Evolutionary conservation across 2,888 invertebrate genomes (phyloP).

Genomic region (Polydrusus cervinus): DNA sequence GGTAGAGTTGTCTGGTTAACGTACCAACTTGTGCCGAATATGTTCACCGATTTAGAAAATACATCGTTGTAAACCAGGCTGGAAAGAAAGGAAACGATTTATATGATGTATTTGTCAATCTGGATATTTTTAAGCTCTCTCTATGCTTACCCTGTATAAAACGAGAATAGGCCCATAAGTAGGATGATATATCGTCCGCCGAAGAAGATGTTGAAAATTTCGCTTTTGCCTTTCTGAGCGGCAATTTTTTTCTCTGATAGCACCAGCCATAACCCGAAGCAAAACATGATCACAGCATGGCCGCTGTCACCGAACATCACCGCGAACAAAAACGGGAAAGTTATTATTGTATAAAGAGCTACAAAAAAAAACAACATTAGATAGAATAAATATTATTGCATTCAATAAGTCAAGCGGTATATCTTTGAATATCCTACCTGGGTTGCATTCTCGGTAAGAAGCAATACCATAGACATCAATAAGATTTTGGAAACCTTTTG

Average conservation of each 20-base stretch:
- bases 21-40: constrained; percentile 81
- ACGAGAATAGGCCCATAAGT: constrained; percentile 85
- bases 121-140: too few species aligned
- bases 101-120: too few species aligned
- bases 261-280: constrained; percentile 88
- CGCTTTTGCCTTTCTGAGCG: constrained; percentile 81
- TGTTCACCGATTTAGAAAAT: constrained; percentile 84
- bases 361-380: constrained; percentile 52
- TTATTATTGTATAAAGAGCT: constrained; percentile 78
- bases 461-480: constrained; percentile 86
- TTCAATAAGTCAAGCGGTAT: too few species aligned
- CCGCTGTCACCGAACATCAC: constrained; percentile 98
- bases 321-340: constrained; percentile 96
- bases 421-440: constrained; percentile 69
- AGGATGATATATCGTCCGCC: constrained; percentile 86
- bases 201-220: constrained; percentile 85
- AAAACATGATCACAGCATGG: constrained; percentile 88
- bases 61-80: constrained; percentile 86
- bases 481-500: constrained; percentile 82
- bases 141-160: constrained; percentile 63
- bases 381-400: too few species aligned
- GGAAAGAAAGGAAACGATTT: neutral
- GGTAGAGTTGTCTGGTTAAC: constrained; percentile 56
- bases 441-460: constrained; percentile 83
- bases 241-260: constrained; percentile 83